Evolutionary conservation across 2,888 invertebrate genomes (phyloP), one percentile per base, ranked within the genome.

Genomic region (Eremobia ochroleuca): DNA sequence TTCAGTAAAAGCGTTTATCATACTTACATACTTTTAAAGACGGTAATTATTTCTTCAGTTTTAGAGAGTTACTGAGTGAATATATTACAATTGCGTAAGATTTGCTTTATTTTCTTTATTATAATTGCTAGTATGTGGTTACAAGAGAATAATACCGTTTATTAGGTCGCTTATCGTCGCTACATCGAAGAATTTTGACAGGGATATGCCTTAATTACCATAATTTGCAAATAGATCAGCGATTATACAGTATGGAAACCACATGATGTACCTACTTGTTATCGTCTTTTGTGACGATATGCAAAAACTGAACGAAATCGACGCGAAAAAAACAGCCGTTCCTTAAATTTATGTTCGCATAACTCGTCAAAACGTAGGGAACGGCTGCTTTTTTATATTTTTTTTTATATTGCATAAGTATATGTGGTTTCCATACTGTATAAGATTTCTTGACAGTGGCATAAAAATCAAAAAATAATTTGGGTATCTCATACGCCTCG

Each of bases 21-120:
- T 43, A 40, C 37, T 31, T n/a, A n/a, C n/a, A n/a, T n/a, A n/a
- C 31, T 21, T 31, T 66, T 52, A 70, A 67, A 72, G n/a, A 15
- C 66, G 46, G 31, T 71, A 79, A 84, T 82, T 74, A 79, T 67
- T 61, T 18, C 62, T 58, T 77, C 46, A 40, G 37, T 79, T 68
- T 71, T 79, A 74, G 82, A 84, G 79, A 82, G 82, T 64, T 71
- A n/a, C 21, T 46, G 37, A 82, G 61, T 69, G 68, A 79, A 85
- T 83, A 73, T 46, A 73, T 74, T 84, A 74, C 46, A 52, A 59
- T 81, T 83, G 11, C 46, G n/a, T 62, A 82, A 62, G n/a, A 21
- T 8, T 49, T 37, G 46, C 62, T 40, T 55, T 66, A 46, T 62
- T 67, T 62, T 62, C 9, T 67, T 34, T 13, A 6, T 9, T 46